Percentiles rank a stretch among this genome's conserved stretches.
Conservation (phyloP, 2,888 invertebrate genomes). For the Geophilus truncorum region DNA sequence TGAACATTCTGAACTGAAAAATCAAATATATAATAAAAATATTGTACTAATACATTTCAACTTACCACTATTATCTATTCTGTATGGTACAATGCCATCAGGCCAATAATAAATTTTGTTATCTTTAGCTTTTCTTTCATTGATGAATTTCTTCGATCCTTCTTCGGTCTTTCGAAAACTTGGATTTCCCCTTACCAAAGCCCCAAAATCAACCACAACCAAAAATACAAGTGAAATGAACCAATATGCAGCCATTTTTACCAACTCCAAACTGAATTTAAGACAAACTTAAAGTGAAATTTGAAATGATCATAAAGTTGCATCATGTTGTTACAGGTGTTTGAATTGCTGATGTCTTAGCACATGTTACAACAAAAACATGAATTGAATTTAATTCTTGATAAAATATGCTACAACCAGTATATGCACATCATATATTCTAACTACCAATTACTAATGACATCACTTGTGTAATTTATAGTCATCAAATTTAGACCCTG, state of each 20-base stretch:
- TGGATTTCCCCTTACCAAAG: neutral
- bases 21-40: neutral
- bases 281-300: neutral
- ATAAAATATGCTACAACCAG: neutral
- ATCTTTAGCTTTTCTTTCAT: neutral
- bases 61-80: neutral
- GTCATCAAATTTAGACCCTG: neutral
- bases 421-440: neutral
- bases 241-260: neutral
- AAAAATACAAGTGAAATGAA: neutral
- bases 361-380: neutral
- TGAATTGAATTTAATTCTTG: neutral
- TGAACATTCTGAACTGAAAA: neutral
- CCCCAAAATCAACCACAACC: neutral
- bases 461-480: no score
- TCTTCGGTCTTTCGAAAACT: neutral
- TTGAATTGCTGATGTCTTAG: neutral
- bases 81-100: neutral
- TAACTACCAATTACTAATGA: neutral
- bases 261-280: neutral
- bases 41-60: no score
- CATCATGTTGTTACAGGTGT: neutral
- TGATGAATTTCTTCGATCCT: neutral
- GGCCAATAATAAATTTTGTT: neutral
- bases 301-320: no score